These are phyloP conservation scores for Oreonectes daqikongensis DNA, from an alignment of 2,797 vertebrate species.

Conservation along the genomic window DNA sequence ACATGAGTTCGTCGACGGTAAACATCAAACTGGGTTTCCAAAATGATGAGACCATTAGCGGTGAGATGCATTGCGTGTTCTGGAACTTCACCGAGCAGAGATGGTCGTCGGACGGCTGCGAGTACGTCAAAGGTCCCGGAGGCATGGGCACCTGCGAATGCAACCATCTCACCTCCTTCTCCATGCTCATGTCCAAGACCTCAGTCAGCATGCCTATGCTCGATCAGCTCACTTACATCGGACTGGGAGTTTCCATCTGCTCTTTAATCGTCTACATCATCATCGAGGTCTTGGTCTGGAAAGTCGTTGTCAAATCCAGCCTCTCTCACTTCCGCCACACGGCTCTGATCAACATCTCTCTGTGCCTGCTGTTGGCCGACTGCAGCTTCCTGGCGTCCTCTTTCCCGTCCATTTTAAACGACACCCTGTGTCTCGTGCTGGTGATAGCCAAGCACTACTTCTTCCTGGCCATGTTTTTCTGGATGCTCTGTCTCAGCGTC, in stretches of 20 bases:
- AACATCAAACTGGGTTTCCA: conserved; percentile 68
- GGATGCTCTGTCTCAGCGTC: conserved; percentile 80
- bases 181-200: conserved; percentile 73
- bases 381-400: conserved; percentile 70
- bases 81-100: conserved; percentile 50
- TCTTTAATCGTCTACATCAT: conserved; percentile 74
- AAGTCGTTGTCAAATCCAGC: conserved; percentile 75
- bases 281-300: conserved; percentile 78
- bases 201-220: conserved; percentile 35
- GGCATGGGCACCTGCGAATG: conserved; percentile 69
- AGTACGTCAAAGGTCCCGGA: rapidly evolving
- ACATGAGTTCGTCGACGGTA: background rate
- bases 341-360: conserved; percentile 77
- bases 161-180: conserved; percentile 79
- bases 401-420: background rate
- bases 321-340: conserved; percentile 82
- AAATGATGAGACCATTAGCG: rapidly evolving
- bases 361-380: conserved; percentile 74
- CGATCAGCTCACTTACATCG: conserved; percentile 69
- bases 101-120: conserved; percentile 74
- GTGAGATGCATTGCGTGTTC: conserved; percentile 69
- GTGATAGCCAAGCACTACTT: conserved; percentile 77
- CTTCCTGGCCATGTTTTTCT: conserved; percentile 79
- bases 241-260: conserved; percentile 74
- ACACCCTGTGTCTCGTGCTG: conserved; percentile 63